Conservation (phyloP, 2,797 vertebrate genomes). For the Semotilus atromaculatus region DNA sequence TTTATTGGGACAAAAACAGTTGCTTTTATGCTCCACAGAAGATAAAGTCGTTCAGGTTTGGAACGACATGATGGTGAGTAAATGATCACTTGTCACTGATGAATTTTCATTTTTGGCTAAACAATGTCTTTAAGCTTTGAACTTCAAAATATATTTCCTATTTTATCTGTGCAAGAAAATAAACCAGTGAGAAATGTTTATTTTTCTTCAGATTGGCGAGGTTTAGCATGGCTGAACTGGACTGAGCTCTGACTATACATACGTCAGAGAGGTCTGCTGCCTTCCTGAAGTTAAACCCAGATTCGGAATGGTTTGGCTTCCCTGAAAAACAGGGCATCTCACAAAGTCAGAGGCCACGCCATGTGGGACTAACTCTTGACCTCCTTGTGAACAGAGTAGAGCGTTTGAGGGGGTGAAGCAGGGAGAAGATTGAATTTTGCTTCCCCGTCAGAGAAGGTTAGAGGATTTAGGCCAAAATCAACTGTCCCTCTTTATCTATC, state of each 20-base stretch:
- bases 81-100: not conserved
- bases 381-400: slow-evolving; percentile 54
- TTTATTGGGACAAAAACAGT: not conserved
- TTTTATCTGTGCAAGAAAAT: not conserved
- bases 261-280: slow-evolving; percentile 1
- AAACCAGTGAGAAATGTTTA: not conserved
- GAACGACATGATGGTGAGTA: not conserved
- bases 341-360: slow-evolving; percentile 61
- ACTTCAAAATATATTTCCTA: not conserved
- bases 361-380: slow-evolving; percentile 68
- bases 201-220: not conserved
- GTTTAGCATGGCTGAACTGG: slow-evolving; percentile 1
- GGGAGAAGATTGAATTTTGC: slow-evolving; percentile 75
- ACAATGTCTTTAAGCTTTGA: not conserved
- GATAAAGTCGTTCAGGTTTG: not conserved
- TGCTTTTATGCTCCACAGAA: not conserved
- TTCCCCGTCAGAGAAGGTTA: slow-evolving; percentile 77
- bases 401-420: slow-evolving; percentile 61
- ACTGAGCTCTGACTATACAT: not conserved
- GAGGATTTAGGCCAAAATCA: slow-evolving; percentile 83
- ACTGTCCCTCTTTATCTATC: slow-evolving; percentile 61
- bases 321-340: slow-evolving; percentile 65
- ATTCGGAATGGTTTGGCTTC: slow-evolving; percentile 66
- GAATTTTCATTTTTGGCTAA: not conserved
- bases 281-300: slow-evolving; percentile 55